Evolutionary conservation across 2,888 invertebrate genomes (phyloP), one percentile per base, ranked within the genome.

Genomic region (Tachina fera): DNA sequence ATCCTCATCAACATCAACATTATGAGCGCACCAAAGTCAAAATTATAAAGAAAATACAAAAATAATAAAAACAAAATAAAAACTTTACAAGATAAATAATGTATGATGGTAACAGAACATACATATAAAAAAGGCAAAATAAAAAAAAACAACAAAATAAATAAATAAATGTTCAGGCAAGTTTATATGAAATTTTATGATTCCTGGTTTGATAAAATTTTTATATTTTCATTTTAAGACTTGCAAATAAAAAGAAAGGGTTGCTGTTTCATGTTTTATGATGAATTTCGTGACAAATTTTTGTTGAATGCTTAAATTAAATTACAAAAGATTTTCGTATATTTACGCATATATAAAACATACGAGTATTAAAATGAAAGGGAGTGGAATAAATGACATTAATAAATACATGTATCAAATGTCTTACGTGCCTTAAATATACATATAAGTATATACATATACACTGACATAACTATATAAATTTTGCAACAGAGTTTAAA

Each of bases 231-330:
- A n/a, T 41, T 56, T 39, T 31, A 9, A 71, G 31, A 19, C 11
- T 65, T 75, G 3, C 51, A 3, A 9, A 22, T n/a, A 3, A 51
- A 60, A 67, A 41, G 3, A 31, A 61, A 78, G 41, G 78, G 70
- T 53, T 61, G 31, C 13, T 61, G 31, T 16, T 61, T 31, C 19
- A 43, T n/a, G 43, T 63, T 60, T 63, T 79, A 14, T 63, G 61
- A 77, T 60, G 61, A 70, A 79, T 71, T 61, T 56, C 61, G 31
- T 65, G 56, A 72, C 19, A 63, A 71, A 56, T 61, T 70, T 43
- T 70, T 70, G 47, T 60, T 60, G 51, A 63, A 56, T 71, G 61
- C 19, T 63, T 19, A 65, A 63, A 71, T 61, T 78, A 63, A 70
- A 71, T 78, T 49, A 56, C 19, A 71, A 51, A 41, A 14, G 47